Evolutionary conservation across 2,113 vertebrate species (phyloP).

Genomic region (Forbesichthys papilliferus): DNA sequence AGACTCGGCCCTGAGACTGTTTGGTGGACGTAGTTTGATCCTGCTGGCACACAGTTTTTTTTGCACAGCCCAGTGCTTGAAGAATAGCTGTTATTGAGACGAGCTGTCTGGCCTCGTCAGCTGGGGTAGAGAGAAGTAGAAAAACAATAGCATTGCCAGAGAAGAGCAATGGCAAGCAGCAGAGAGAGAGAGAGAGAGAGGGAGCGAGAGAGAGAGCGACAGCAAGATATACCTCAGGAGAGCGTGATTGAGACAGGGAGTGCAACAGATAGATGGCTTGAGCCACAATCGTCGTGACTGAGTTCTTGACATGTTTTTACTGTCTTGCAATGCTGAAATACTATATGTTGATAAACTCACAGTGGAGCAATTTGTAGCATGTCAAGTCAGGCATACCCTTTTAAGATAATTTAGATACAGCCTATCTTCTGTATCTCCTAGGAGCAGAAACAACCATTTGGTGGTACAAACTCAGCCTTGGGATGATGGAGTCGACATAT

Average conservation of each 20-base stretch:
- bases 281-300: slow-evolving; percentile 44
- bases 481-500: background rate
- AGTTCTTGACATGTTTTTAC: slow-evolving; percentile 37
- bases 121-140: slow-evolving; percentile 38
- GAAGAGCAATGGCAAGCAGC: background rate
- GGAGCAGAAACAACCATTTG: background rate
- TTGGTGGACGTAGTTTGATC: slow-evolving; percentile 36
- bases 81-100: slow-evolving; percentile 67
- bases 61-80: slow-evolving; percentile 45
- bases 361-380: slow-evolving; percentile 18
- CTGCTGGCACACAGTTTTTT: slow-evolving; percentile 42
- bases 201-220: slow-evolving; percentile 19
- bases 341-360: slow-evolving; percentile 31
- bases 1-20: slow-evolving; percentile 2
- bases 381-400: slow-evolving; percentile 37
- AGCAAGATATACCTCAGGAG: slow-evolving; percentile 42
- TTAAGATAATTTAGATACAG: slow-evolving; percentile 4
- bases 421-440: background rate
- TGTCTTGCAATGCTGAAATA: slow-evolving; percentile 42
- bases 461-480: slow-evolving; percentile 1
- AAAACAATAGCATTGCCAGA: slow-evolving; percentile 55
- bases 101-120: slow-evolving; percentile 62
- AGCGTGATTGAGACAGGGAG: slow-evolving; percentile 41
- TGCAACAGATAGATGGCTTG: slow-evolving; percentile 43
- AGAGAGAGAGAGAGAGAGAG: slow-evolving; percentile 8